Evolutionary conservation across 2,888 invertebrate genomes (phyloP).

Genomic region (Eudasyphora cyanicolor): DNA sequence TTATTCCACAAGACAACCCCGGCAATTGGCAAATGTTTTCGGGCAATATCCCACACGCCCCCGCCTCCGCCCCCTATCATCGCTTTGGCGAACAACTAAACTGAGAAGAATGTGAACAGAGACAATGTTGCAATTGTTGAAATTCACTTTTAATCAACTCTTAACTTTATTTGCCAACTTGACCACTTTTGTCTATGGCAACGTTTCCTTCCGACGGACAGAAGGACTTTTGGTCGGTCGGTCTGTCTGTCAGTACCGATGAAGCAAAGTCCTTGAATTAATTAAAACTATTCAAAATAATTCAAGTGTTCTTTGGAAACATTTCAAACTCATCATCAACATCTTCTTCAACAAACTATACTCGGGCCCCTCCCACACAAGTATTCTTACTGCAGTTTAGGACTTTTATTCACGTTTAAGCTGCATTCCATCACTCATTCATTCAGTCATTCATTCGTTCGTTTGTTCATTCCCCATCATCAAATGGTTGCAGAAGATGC

Average conservation of each 20-base stretch:
- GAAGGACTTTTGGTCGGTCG: no score
- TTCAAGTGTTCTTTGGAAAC: slow-evolving; percentile 40
- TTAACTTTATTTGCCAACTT: slow-evolving; percentile 38
- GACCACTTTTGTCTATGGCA: slow-evolving; percentile 25
- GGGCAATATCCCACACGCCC: neutral
- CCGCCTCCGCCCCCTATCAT: neutral
- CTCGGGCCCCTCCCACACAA: neutral
- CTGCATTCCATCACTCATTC: neutral
- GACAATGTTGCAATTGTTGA: slow-evolving; percentile 18
- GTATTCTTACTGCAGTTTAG: neutral
- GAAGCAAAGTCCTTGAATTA: slow-evolving; percentile 47
- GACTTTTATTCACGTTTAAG: neutral
- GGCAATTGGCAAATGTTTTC: neutral
- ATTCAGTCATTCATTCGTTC: no score
- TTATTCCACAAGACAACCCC: no score
- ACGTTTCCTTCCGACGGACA: neutral
- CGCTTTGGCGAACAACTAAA: neutral
- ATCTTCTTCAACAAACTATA: slow-evolving; percentile 4
- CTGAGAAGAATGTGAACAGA: neutral
- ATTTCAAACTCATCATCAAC: slow-evolving; percentile 33
- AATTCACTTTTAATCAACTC: slow-evolving; percentile 34
- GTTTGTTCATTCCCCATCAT: no score
- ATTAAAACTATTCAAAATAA: slow-evolving; percentile 50
- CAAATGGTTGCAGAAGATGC: slow-evolving; percentile 9
- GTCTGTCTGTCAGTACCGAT: neutral